Base-by-base conservation (phyloP, 2,888 invertebrate genomes). In the Mimumesa dahlbomi region DNA sequence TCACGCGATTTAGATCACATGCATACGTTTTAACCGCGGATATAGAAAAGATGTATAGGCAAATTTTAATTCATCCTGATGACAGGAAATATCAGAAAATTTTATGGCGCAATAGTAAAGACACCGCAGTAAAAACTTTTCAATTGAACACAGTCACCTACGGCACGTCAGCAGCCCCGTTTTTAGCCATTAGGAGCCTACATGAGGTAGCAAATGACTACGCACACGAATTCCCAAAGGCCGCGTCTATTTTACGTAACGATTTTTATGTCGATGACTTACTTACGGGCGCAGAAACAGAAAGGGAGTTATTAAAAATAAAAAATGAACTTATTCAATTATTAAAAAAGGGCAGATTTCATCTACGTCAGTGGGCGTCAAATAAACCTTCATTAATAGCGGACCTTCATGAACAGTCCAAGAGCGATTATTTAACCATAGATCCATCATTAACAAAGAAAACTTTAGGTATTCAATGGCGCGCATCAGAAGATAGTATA, bases 121-220 rank as follows among this genome's bases (percentile, higher is more conserved):
- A n/a, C 34, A 18, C 18, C 0, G 11, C 34, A 11, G n/a, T 34
- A 11, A 14, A 40, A 2, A 59, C 63, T 9, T 69, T 34, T 19
- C 45, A 64, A 34, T 21, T 65, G 3, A 59, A 64, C 13, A 62
- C 54, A 0, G 56, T 67, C 0, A 71, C 61, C 0, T 72, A 64
- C 21, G 71, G 72, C 0, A 42, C 61, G 0, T 22, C 53, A 14
- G 13, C 72, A 0, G 74, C 70, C 2, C 67, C 70, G 0, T 74
- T 42, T 16, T n/a, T 77, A 18, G 65, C 68, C 0, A 68, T 43
- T 1, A 45, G 56, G 0, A 16, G 29, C 0, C 11, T 76, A 6
- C 63, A 64, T 1, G 68, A 73, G 18, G 29, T 77, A 0, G 69
- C 65, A 0, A 25, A 45, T 0, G 72, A 69, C n/a, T 67, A 74